phyloP scores from a whole-genome alignment of 2,113 vertebrate species.

The Ancistrus triradiatus region DNA sequence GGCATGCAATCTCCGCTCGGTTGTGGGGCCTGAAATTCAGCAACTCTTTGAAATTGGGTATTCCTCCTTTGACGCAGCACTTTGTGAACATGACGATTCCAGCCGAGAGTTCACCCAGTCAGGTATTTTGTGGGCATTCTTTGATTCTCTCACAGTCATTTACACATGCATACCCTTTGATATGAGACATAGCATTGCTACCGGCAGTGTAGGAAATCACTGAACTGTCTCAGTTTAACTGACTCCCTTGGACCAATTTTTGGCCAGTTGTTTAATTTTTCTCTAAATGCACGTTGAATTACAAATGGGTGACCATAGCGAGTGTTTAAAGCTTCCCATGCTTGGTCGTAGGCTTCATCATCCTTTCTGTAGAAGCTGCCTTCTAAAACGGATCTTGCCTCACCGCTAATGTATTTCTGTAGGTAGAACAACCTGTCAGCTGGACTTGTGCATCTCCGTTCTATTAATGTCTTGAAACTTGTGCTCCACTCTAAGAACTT shows the following conservation, averaged over 20 bases:
- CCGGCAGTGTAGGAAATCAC: constrained; percentile 38
- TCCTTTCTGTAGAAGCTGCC: constrained; percentile 36
- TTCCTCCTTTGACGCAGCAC: constrained; percentile 15
- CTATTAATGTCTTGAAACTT: too few relatives aligned
- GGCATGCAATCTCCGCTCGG: too few relatives aligned
- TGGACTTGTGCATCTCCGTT: not conserved
- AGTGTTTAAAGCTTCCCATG: constrained; percentile 23
- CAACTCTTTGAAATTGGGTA: constrained; percentile 30
- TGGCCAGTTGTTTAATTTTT: constrained; percentile 34
- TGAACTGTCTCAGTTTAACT: constrained; percentile 37
- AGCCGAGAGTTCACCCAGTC: constrained; percentile 29
- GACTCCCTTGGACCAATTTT: constrained; percentile 35
- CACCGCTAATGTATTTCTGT: constrained; percentile 16
- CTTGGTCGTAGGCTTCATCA: constrained; percentile 29
- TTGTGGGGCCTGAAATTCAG: too few relatives aligned
- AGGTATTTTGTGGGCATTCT: constrained; percentile 26
- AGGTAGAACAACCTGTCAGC: constrained; percentile 30
- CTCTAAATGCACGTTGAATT: constrained; percentile 30
- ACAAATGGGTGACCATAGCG: constrained; percentile 39
- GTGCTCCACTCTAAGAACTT: constrained; percentile 36
- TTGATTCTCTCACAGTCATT: constrained; percentile 41
- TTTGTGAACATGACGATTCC: constrained; percentile 34
- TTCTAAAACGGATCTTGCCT: constrained; percentile 18
- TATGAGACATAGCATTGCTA: constrained; percentile 31
- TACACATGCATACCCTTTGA: constrained; percentile 30